Percentiles rank a stretch among this genome's conserved stretches.
Conservation (phyloP, 2,888 invertebrate genomes). For the Hirtodrosophila trivittata region DNA sequence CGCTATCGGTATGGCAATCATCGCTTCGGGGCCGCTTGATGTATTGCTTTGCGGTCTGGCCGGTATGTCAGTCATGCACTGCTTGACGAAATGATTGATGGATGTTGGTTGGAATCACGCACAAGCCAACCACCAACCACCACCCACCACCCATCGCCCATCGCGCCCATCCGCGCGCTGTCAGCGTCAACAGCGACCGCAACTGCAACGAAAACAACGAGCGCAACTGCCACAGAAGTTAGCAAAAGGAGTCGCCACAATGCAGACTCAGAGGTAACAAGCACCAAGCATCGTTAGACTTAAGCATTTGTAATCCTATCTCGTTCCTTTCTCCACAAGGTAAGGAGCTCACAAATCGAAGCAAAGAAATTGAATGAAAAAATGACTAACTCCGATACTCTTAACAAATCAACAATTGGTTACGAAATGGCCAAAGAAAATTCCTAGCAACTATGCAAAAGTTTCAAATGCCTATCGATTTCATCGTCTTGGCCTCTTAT, state of each 20-base stretch:
- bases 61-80: slow-evolving; percentile 53
- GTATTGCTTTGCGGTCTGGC: slow-evolving; percentile 49
- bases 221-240: slow-evolving; percentile 6
- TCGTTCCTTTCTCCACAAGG: too few relatives aligned
- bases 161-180: not conserved
- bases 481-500: too few relatives aligned
- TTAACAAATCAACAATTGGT: too few relatives aligned
- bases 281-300: too few relatives aligned
- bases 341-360: too few relatives aligned
- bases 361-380: too few relatives aligned
- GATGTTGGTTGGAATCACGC: slow-evolving; percentile 21
- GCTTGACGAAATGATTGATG: slow-evolving; percentile 62
- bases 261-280: not conserved
- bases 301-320: too few relatives aligned
- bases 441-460: too few relatives aligned
- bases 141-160: not conserved
- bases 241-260: not conserved
- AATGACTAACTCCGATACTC: too few relatives aligned
- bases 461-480: too few relatives aligned
- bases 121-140: not conserved
- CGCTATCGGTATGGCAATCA: slow-evolving; percentile 17
- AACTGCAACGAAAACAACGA: slow-evolving; percentile 3
- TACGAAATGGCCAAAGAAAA: too few relatives aligned
- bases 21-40: slow-evolving; percentile 30
- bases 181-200: slow-evolving; percentile 33